Conservation (phyloP, 2,797 vertebrate species). For the Artibeus lituratus region DNA sequence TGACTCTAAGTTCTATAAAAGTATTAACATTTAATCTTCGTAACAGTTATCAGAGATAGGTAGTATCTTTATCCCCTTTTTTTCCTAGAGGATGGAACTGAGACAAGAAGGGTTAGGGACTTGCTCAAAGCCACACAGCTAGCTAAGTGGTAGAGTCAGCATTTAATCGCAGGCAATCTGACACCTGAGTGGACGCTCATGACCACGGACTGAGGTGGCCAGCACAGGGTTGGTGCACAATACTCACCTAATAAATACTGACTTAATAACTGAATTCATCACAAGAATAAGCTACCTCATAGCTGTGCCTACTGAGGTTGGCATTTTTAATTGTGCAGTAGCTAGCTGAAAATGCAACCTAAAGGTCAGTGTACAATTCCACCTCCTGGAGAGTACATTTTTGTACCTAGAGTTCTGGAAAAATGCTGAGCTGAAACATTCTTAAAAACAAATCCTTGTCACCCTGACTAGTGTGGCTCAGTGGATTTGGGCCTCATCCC, state of each 20-base stretch:
- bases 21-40: background rate
- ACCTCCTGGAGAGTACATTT: background rate
- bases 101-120: background rate
- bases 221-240: background rate
- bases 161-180: background rate
- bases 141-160: background rate
- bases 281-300: background rate
- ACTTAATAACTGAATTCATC: background rate
- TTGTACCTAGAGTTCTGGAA: conserved; percentile 6
- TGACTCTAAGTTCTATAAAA: conserved; percentile 7
- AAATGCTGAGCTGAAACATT: background rate
- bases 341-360: conserved; percentile 21
- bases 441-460: background rate
- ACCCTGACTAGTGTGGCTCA: too few species aligned
- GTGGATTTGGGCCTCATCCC: too few species aligned
- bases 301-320: background rate
- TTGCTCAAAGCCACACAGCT: background rate
- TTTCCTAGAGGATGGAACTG: background rate
- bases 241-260: conserved; percentile 11
- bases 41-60: background rate
- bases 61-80: background rate
- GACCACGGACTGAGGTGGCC: background rate
- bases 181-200: background rate
- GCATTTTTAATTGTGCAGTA: conserved; percentile 20
- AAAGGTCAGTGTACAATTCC: conserved; percentile 2